Evolutionary conservation across 1,140 invertebrate genomes (phyloP), one percentile per base, ranked within the genome.

Genomic region (Carcinoscorpius rotundicauda): DNA sequence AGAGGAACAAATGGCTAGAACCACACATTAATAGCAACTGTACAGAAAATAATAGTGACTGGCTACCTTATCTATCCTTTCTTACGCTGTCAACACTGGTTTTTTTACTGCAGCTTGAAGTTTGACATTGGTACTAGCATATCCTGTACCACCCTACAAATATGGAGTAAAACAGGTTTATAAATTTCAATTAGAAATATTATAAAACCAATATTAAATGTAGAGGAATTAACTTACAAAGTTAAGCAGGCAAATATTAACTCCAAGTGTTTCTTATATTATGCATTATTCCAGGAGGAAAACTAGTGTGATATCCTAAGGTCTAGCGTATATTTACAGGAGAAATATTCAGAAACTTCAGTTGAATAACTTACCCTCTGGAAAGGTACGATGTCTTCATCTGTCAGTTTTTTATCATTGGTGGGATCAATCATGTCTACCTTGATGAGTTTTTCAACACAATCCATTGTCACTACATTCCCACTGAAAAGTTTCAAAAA

Each of bases 381-480:
- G 69, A 98, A 74, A 52, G 81, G 81, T 75, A 98, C 97, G 11
- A 99, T 93, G 76, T 99, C 97, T 72, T 86, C 87, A 69, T 98
- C 91, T 65, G 82, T 86, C n/a, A 99, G 75, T 76, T 87, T 89
- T 70, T 89, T 83, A 65, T 85, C 86, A 66, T 90, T 95, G 0
- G 97, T 81, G 0, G 97, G 97, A 82, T 99, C 94, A 4, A 93
- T 81, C 95, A 93, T 95, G 75, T 99, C 96, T 75, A 95, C 96
- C 73, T 91, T 93, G 59, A 99, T 93, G 4, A 99, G 81, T 75
- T 97, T 97, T 71, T 98, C 93, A 5, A 97, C 85, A 80, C 94
- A 98, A 75, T 97, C 93, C 83, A 93, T 82, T 8, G 95, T 98
- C 0, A 99, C 87, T 29, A 99, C 91, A 81, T 93, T 86, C n/a